Base-by-base conservation (phyloP, 2,797 vertebrate species). In the Sebastes diploproa region DNA sequence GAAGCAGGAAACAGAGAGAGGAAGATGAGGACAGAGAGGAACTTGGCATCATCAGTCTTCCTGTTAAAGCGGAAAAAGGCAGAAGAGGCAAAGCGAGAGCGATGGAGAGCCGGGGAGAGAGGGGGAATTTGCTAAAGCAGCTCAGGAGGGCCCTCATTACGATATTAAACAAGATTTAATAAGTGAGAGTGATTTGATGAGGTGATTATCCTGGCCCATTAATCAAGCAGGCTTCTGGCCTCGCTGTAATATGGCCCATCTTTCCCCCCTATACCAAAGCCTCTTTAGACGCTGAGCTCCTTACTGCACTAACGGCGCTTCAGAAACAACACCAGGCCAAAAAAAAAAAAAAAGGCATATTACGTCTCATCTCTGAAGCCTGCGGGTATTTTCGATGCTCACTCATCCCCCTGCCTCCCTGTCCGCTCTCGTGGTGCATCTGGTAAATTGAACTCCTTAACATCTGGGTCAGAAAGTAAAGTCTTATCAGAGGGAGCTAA, bases 91-190 rank as follows among this genome's bases (percentile, higher is more conserved):
- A 95, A 90, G 91, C 87, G 81, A 87, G 85, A 83, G 84, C 76
- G 67, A 70, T 38, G 61, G 88, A 88, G 89, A 80, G 84, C 84
- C 23, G 18, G 82, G 79, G 81, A 89, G 85, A 88, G 87, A 86
- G 89, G 94, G 94, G 94, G 97, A 97, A 93, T 94, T 97, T 95
- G 97, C 95, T 96, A 97, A 96, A 97, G 97, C 97, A 97, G 96
- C 96, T 97, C 96, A 94, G 96, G 96, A 97, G 97, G 93, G 96
- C 95, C 97, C 97, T 99, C 98, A 98, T 99, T 98, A 98, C 96
- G 97, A 98, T 98, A 99, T 98, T 98, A 99, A 98, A 98, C 97
- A 97, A 97, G 97, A 98, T 97, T 98, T 99, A 98, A 98, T 99
- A 98, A 98, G 97, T 97, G 98, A 97, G 97, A 98, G 98, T 98